These are phyloP conservation scores for Micoletzkya japonica DNA, from an alignment of 2,888 invertebrate genomes.

Conservation along the genomic window DNA sequence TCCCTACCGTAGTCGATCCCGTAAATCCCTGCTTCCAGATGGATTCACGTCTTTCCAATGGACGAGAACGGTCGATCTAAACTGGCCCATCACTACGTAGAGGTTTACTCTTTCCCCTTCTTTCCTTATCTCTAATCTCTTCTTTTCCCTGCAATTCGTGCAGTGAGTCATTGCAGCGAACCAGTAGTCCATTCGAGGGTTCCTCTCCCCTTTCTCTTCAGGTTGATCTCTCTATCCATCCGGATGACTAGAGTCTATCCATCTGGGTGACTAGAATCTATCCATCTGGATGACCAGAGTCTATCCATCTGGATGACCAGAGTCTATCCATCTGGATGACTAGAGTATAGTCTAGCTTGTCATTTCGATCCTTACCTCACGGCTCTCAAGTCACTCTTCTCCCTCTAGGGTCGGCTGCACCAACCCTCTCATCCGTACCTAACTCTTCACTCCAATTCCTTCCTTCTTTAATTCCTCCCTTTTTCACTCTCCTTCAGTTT, in stretches of 20 bases:
- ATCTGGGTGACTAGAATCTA: too few relatives aligned
- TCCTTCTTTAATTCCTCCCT: too few relatives aligned
- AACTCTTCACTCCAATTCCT: background rate
- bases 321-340: too few relatives aligned
- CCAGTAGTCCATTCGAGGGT: background rate
- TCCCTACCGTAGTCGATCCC: too few relatives aligned
- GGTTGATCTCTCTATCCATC: background rate
- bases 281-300: too few relatives aligned
- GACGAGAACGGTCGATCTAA: conserved; percentile 59
- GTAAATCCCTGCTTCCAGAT: conserved; percentile 68
- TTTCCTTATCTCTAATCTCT: background rate
- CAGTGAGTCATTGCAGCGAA: background rate
- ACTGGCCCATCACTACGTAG: conserved; percentile 62
- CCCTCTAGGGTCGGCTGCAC: background rate
- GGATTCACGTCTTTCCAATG: conserved; percentile 97
- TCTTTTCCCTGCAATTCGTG: background rate
- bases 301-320: too few relatives aligned
- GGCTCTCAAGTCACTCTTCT: background rate
- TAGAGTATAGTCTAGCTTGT: too few relatives aligned
- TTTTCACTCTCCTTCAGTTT: too few relatives aligned
- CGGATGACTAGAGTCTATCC: background rate
- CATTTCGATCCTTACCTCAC: background rate
- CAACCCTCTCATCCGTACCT: background rate
- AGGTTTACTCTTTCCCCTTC: too few relatives aligned
- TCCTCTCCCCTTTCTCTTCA: background rate